Evolutionary conservation across 2,888 invertebrate genomes (phyloP).

Genomic region (Barypeithes pellucidus): DNA sequence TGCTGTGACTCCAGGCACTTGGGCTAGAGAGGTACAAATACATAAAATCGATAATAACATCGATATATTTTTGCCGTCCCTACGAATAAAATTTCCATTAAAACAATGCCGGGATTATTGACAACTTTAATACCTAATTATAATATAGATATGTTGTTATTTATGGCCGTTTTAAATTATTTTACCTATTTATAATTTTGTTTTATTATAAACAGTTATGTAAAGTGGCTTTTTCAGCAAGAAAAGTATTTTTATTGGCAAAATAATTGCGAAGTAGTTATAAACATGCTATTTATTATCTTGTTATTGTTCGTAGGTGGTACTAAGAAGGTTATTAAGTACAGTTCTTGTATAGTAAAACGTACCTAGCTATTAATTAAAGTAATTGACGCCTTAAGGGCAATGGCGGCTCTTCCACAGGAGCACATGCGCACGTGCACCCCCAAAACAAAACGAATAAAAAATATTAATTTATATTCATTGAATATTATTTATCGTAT

Average conservation of each 20-base stretch:
- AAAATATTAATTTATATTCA: too few species aligned
- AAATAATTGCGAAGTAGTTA: background rate
- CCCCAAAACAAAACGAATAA: too few species aligned
- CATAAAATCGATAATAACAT: too few species aligned
- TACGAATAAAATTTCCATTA: background rate
- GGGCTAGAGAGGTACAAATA: too few species aligned
- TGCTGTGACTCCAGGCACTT: too few species aligned
- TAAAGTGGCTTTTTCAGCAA: background rate
- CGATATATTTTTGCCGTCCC: too few species aligned
- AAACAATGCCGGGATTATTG: slow-evolving; percentile 18
- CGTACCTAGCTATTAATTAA: too few species aligned
- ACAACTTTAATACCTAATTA: slow-evolving; percentile 5
- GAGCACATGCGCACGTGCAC: too few species aligned
- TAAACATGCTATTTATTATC: background rate
- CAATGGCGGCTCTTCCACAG: too few species aligned
- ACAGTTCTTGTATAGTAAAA: too few species aligned
- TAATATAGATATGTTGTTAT: background rate
- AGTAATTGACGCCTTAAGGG: too few species aligned
- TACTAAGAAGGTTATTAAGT: background rate
- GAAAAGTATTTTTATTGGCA: background rate
- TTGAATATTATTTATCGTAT: too few species aligned
- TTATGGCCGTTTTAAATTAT: slow-evolving; percentile 7
- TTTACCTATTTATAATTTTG: slow-evolving; percentile 18
- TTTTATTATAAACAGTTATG: slow-evolving; percentile 19
- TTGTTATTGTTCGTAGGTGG: slow-evolving; percentile 1